A percentile compares a stretch with the other conserved stretches of the same genome.
phyloP scores from a whole-genome alignment of 2,113 vertebrate species.

The Martes martes region DNA sequence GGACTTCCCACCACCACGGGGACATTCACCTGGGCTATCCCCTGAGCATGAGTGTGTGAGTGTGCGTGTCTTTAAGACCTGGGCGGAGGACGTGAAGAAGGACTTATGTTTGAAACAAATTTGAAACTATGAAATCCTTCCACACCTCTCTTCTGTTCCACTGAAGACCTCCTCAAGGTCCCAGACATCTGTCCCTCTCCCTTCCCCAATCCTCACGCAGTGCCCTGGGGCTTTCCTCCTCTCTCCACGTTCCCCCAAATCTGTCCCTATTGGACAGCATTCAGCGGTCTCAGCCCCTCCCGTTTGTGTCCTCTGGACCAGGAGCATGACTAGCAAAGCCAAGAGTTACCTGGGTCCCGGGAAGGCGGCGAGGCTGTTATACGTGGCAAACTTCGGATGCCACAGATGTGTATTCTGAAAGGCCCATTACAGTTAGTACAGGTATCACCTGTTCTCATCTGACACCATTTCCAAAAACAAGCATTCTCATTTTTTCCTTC shows the following conservation, averaged over 20 bases:
- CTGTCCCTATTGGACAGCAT: background rate
- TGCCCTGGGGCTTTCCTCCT: too few species aligned
- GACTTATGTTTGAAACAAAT: background rate
- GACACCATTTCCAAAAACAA: background rate
- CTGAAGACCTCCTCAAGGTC: too few species aligned
- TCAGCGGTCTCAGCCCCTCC: background rate
- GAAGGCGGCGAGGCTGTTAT: too few species aligned
- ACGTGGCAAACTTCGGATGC: background rate
- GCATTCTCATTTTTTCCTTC: background rate
- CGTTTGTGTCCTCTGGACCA: rapidly evolving
- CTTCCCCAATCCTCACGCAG: rapidly evolving
- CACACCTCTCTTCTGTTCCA: background rate
- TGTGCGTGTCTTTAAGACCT: background rate
- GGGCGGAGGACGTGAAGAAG: background rate
- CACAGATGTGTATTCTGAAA: background rate
- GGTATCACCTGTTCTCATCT: background rate
- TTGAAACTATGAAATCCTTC: background rate
- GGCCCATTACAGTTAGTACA: background rate
- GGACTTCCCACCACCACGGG: rapidly evolving
- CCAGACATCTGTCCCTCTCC: rapidly evolving
- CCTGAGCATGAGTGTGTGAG: rapidly evolving
- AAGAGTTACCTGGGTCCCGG: background rate
- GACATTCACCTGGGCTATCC: rapidly evolving
- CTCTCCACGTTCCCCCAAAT: too few species aligned
- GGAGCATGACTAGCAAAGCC: too few species aligned